Evolutionary conservation across 1,140 invertebrate genomes (phyloP), one percentile per base, ranked within the genome.

Genomic region (Babylonia areolata): DNA sequence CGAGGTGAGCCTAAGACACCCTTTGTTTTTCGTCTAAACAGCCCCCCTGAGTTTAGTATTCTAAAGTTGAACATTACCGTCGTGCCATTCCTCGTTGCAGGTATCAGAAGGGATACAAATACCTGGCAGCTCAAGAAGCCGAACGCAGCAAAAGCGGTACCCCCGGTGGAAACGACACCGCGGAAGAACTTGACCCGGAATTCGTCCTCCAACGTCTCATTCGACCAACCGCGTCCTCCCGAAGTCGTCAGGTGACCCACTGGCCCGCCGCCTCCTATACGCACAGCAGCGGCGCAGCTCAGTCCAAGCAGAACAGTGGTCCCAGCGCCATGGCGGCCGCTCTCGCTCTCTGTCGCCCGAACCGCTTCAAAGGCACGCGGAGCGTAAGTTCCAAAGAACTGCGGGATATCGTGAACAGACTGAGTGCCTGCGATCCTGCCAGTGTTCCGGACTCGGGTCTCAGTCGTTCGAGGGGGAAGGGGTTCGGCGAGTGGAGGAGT

Each of bases 201-300:
- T 46, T 33, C 64, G 12, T 73, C 28, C 5, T 42, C 40, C 69
- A 42, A 2, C 82, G 37, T 51, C 82, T 84, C 17, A 46, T 20
- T 39, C 35, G 64, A 12, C 82, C 82, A 54, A 84, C 82, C 1
- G 82, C 82, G 23, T 75, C 82, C 37, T 84, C 82, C 28, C 64
- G 82, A 20, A 69, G 33, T 6, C 82, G 82, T 35, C 82, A 84
- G 82, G 82, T 73, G 17, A 46, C 33, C 33, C 71, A 73, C 31
- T 37, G 11, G 12, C 71, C 71, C 31, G 35, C 71, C 35, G 12
- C 12, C 31, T 73, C 71, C 71, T 37, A 64, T n/a, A 17, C 46
- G 17, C 46, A 51, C 46, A 51, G 46, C 46, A 51, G 23, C n/a
- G 75, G n/a, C 20, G 69, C 69, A 73, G 28, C 75, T 40, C 31